Evolutionary conservation across 2,888 invertebrate genomes (phyloP).

Genomic region (Crocallis elinguaria): DNA sequence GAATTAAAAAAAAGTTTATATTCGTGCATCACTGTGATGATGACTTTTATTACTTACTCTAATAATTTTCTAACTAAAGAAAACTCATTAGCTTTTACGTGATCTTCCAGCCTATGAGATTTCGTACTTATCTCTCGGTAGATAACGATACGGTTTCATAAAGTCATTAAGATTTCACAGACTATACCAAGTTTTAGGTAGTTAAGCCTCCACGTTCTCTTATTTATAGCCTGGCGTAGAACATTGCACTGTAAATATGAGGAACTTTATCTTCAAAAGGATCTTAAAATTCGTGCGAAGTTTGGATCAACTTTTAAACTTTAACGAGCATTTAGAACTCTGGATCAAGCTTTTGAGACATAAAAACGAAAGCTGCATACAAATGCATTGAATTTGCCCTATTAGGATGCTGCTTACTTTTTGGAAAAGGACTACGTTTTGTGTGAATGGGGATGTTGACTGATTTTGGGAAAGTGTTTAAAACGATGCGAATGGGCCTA

Average conservation of each 20-base stretch:
- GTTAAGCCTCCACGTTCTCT: slow-evolving; percentile 21
- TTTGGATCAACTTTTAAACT: neutral
- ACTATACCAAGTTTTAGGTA: slow-evolving; percentile 18
- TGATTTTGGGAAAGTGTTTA: no score
- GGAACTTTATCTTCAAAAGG: slow-evolving; percentile 17
- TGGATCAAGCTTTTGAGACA: neutral
- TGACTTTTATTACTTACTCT: no score
- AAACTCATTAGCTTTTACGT: neutral
- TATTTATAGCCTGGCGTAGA: slow-evolving; percentile 19
- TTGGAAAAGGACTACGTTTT: neutral
- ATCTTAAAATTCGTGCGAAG: slow-evolving; percentile 22
- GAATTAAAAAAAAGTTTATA: no score
- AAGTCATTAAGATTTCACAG: slow-evolving; percentile 28
- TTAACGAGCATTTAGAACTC: slow-evolving; percentile 3
- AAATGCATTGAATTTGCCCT: neutral
- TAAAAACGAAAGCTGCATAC: neutral
- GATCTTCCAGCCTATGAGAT: slow-evolving; percentile 1
- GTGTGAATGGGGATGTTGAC: no score
- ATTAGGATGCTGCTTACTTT: neutral
- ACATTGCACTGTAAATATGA: slow-evolving; percentile 24
- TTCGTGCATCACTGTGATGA: no score
- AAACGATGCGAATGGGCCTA: no score
- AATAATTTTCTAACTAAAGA: neutral
- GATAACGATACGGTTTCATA: slow-evolving; percentile 16
- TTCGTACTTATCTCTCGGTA: slow-evolving; percentile 3